phyloP scores from a whole-genome alignment of 2,888 invertebrate species.

The Thera britannica region DNA sequence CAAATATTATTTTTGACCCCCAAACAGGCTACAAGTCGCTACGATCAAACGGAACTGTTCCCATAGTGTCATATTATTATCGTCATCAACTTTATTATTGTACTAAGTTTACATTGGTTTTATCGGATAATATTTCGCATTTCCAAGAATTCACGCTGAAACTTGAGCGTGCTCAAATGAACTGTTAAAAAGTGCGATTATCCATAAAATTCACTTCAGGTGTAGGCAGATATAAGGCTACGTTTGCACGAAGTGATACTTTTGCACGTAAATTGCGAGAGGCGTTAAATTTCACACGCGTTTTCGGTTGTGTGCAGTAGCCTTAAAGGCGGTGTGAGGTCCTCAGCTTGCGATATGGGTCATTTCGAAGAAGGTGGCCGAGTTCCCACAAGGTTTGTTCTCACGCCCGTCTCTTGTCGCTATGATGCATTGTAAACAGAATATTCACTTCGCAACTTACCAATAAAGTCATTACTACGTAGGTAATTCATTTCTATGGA shows the following conservation, averaged over 20 bases:
- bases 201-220: neutral
- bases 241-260: neutral
- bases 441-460: conserved; percentile 4
- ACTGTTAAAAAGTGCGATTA: conserved; percentile 1
- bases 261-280: too few relatives aligned
- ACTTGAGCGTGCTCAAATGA: conserved; percentile 3
- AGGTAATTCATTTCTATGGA: neutral
- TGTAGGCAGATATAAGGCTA: neutral
- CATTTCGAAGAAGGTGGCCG: conserved; percentile 27
- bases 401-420: conserved; percentile 12
- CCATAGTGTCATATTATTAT: too few relatives aligned
- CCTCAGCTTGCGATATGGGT: conserved; percentile 17
- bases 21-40: too few relatives aligned
- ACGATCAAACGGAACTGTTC: too few relatives aligned
- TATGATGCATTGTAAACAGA: conserved; percentile 3
- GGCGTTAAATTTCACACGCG: neutral
- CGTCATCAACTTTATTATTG: too few relatives aligned
- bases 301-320: conserved; percentile 2
- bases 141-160: conserved; percentile 3
- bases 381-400: conserved; percentile 13
- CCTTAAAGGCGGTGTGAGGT: conserved; percentile 17
- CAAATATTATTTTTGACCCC: too few relatives aligned
- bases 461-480: neutral
- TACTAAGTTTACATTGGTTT: too few relatives aligned
- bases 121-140: too few relatives aligned